Evolutionary conservation across 2,797 vertebrate species (phyloP).

Genomic region (Vireo griseus): DNA sequence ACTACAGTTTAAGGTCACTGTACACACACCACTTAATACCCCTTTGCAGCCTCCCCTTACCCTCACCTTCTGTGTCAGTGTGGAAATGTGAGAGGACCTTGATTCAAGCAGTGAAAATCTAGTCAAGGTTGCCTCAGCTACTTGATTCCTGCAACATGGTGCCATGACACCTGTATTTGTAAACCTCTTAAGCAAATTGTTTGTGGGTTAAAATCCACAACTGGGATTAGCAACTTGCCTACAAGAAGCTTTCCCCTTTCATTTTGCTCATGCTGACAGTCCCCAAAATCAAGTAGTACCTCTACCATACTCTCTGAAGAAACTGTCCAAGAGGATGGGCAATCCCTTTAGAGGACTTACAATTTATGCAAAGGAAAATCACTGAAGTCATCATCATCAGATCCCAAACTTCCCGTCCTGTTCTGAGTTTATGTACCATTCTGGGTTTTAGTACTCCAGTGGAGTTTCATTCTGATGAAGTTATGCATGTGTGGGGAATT

Average conservation of each 20-base stretch:
- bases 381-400: background rate
- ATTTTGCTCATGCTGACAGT: background rate
- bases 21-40: background rate
- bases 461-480: background rate
- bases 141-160: background rate
- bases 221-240: background rate
- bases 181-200: background rate
- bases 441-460: background rate
- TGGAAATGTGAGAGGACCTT: background rate
- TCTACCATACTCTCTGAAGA: background rate
- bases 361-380: background rate
- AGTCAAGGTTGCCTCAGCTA: background rate
- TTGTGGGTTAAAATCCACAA: background rate
- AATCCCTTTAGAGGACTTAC: background rate
- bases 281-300: background rate
- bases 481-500: background rate
- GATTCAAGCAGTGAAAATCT: background rate
- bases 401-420: background rate
- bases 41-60: background rate
- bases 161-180: background rate
- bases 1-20: background rate
- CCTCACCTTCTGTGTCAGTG: background rate
- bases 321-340: background rate
- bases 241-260: background rate
- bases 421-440: background rate